A percentile compares a stretch with the other conserved stretches of the same genome.
These are phyloP conservation scores for Falco rusticolus DNA, from an alignment of 2,797 vertebrate genomes.

Conservation along the genomic window DNA sequence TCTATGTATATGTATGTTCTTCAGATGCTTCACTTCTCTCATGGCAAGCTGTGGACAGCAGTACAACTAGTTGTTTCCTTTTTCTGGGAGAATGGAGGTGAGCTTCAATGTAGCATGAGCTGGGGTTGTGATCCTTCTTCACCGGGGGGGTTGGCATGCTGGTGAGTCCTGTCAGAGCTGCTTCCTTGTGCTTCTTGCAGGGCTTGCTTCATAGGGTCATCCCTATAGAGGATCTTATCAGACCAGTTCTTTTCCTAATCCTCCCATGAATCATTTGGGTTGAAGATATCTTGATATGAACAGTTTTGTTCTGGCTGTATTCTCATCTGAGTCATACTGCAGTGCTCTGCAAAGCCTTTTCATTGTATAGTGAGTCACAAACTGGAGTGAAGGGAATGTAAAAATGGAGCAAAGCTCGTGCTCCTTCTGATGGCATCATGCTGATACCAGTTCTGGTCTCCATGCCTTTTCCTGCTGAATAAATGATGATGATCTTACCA, in stretches of 20 bases:
- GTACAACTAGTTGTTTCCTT: not conserved
- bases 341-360: conserved; percentile 71
- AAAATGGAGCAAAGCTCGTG: conserved; percentile 48
- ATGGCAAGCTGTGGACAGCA: not conserved
- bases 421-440: not conserved
- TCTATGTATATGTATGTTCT: not conserved
- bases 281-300: conserved; percentile 57
- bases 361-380: conserved; percentile 71
- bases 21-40: not conserved
- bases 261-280: conserved; percentile 42
- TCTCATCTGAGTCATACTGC: conserved; percentile 73
- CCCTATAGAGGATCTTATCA: conserved; percentile 21
- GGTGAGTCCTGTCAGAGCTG: not conserved
- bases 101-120: not conserved
- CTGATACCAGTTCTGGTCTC: not conserved
- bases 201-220: not conserved
- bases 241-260: not conserved
- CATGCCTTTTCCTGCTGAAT: not conserved
- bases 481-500: not conserved
- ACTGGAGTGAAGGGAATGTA: conserved; percentile 53
- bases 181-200: not conserved
- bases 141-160: not conserved
- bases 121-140: not conserved
- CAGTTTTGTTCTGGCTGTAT: conserved; percentile 53
- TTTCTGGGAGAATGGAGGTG: not conserved